Base-by-base conservation (phyloP, 2,797 vertebrate species). In the Sardinella longiceps region DNA sequence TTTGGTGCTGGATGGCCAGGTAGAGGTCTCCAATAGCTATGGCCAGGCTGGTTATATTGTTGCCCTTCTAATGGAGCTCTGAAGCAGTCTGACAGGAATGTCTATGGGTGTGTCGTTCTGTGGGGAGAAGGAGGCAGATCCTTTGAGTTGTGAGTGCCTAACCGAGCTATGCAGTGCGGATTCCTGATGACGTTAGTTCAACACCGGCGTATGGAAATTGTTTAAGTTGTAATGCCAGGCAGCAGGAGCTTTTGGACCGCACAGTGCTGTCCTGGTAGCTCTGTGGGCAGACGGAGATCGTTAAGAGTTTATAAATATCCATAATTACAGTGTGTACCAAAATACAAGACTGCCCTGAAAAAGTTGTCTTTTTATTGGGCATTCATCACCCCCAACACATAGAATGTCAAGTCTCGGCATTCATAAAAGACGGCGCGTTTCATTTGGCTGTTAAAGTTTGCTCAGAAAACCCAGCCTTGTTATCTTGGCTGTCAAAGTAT, bases 301-400 rank as follows among this genome's bases (percentile, higher is more conserved):
- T 77, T 86, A 89, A 89, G 89, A 89, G 91, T 95, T 95, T 94
- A 94, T 94, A 96, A 95, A 96, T 95, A 95, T 91, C 91, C 80
- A 87, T 95, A 95, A 96, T 96, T 94, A 94, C 90, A 92, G 95
- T 91, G 89, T 93, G 83, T 80, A 88, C 87, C 88, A 93, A 93
- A 91, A 89, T 87, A 87, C 37, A 77, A 77, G 70, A 77, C 70
- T 77, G 33, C 70, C 33, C 20, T 39, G n/a, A 18, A 70, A 70
- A 15, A 70, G 28, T 37, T 77, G 33, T 77, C 33, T 77, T 43
- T 43, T 77, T 77, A 77, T 77, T 77, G 37, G 70, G 4, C 70
- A 20, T 39, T 77, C 70, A 77, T 77, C 70, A 77, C 37, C 70
- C 70, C 37, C 70, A 43, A 43, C 70, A 77, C 18, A 15, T 37